A percentile compares a stretch with the other conserved stretches of the same genome.
These are phyloP conservation scores for Thaumatotibia leucotreta DNA, from an alignment of 1,140 invertebrate genomes.

Conservation along the genomic window DNA sequence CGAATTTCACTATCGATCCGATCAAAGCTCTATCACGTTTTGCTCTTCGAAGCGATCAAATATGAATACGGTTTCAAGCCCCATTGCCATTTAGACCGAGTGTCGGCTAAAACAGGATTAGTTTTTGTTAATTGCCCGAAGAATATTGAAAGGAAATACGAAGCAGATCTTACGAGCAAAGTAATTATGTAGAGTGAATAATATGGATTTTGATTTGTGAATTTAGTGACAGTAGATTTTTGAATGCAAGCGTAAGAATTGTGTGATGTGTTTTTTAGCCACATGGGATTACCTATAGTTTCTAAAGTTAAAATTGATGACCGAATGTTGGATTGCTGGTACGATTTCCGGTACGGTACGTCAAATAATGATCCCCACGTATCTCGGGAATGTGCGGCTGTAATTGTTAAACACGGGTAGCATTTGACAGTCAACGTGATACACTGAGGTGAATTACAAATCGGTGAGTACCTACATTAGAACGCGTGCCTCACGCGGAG, in stretches of 20 bases:
- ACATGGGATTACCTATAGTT: no score
- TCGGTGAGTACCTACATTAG: neutral
- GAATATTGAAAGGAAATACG: no score
- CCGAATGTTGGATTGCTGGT: no score
- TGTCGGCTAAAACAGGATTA: neutral
- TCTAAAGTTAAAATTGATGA: no score
- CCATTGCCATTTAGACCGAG: neutral
- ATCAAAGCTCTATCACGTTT: constrained; percentile 4
- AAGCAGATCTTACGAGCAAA: no score
- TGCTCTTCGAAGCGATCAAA: neutral
- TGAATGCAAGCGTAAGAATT: no score
- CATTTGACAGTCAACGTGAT: neutral
- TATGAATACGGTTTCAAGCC: neutral
- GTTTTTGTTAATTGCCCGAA: neutral
- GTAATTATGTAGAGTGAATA: no score
- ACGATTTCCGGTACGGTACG: no score
- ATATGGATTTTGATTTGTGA: no score
- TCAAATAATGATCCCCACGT: neutral
- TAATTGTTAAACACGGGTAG: neutral
- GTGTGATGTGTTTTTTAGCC: no score
- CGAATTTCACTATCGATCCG: neutral
- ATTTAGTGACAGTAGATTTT: no score
- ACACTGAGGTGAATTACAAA: neutral
- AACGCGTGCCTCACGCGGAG: neutral
- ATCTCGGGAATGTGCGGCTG: neutral